Evolutionary conservation across 2,797 vertebrate species (phyloP), one percentile per base, ranked within the genome.

Genomic region (Heliangelus exortis): DNA sequence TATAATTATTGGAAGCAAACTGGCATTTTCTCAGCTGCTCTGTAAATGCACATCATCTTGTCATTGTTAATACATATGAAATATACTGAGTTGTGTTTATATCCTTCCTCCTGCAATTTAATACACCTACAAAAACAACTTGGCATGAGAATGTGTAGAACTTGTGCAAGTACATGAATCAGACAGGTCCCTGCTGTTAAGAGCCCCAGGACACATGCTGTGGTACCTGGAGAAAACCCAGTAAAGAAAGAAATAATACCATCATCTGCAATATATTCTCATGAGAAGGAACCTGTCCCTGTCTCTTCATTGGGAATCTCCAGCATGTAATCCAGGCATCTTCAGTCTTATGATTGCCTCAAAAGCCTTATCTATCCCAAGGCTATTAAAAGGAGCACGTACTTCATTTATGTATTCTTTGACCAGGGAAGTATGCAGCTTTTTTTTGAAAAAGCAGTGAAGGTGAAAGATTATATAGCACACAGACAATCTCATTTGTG

Each of bases 1-100:
- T 81, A 84, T 88, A 95, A 94, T 95, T 90, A 93, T 22, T 57
- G 68, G 76, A 90, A 79, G 6, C 9, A 88, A 92, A 69, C 53
- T 90, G 76, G 45, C 21, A 23, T 88, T 90, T 89, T 76, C 6
- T 0, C 36, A 71, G 63, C 34, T 4, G 1, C n/a, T 76, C 33
- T 45, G 23, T 67, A 94, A 80, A 77, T 47, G 76, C 23, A 59
- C 65, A 92, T 90, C 76, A 50, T 83, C 87, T 62, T 88, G 51
- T 89, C 66, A 66, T 31, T 79, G 78, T 76, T 45, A 92, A 73
- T 63, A 68, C 3, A 7, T 12, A 53, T 28, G 29, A 45, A 62
- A 58, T 29, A 31, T n/a, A 77, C 71, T 14, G 3, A 79, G 55
- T 54, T 61, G n/a, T 69, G 76, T 87, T 92, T 78, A 48, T 59